Percentiles rank a stretch among this genome's conserved stretches.
Evolutionary conservation across 2,797 vertebrate species (phyloP).

Genomic region (Molossus alvarezi): DNA sequence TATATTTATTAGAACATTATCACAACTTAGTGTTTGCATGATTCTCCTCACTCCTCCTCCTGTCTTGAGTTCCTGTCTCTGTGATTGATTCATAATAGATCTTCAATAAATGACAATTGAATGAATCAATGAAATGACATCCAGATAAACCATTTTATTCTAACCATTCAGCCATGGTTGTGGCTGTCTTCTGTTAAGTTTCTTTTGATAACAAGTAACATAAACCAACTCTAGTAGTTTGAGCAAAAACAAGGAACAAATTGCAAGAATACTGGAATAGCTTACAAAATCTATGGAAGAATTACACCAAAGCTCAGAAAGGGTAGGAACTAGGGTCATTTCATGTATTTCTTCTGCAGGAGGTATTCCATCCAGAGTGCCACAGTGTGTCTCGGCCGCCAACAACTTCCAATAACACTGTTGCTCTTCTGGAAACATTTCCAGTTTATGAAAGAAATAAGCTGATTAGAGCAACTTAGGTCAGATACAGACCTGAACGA

Average conservation of each 20-base stretch:
- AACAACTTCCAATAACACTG: not conserved
- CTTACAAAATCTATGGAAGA: constrained; percentile 45
- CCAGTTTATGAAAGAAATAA: not conserved
- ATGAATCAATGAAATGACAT: constrained; percentile 3
- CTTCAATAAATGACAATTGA: constrained; percentile 42
- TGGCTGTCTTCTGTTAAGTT: constrained; percentile 26
- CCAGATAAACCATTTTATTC: constrained; percentile 53
- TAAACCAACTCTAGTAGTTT: constrained; percentile 6
- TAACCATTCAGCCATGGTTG: not conserved
- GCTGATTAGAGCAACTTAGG: not conserved
- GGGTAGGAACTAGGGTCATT: not conserved
- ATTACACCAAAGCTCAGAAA: constrained; percentile 16
- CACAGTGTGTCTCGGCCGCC: not conserved
- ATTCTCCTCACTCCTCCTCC: not conserved
- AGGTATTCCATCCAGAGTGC: not conserved
- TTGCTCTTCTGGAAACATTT: not conserved
- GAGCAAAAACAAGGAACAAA: constrained; percentile 37
- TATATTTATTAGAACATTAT: not conserved
- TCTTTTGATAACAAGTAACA: constrained; percentile 40
- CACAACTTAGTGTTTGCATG: not conserved
- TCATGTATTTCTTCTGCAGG: not conserved
- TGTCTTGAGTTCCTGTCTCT: constrained; percentile 49
- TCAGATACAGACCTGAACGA: constrained; percentile 12
- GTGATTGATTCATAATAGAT: not conserved
- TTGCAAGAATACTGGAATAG: constrained; percentile 7